Conservation (phyloP, 2,797 vertebrate species). For the Harpagifer antarcticus region DNA sequence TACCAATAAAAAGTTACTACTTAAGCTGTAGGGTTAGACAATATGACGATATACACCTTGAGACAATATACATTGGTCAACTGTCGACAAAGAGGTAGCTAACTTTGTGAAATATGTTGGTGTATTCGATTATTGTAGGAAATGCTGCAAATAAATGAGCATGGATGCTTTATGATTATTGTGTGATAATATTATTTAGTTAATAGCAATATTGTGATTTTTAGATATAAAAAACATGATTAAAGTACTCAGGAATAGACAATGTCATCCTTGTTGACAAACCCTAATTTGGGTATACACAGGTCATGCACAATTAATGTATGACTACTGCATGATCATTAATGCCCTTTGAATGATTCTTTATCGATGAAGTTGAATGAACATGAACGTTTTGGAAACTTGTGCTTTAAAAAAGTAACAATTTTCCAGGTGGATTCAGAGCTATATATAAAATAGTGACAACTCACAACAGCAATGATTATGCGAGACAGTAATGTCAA, state of each 20-base stretch:
- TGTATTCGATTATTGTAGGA: background rate
- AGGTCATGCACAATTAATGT: background rate
- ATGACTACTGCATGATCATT: background rate
- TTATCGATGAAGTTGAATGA: background rate
- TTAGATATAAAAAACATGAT: background rate
- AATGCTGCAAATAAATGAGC: background rate
- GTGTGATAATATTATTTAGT: no score
- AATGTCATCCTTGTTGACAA: background rate
- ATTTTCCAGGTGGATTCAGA: constrained; percentile 16
- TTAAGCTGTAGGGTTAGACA: background rate
- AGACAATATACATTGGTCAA: background rate
- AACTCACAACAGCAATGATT: constrained; percentile 10
- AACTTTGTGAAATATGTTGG: background rate
- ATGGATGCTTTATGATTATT: no score
- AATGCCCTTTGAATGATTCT: background rate
- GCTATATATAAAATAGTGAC: constrained; percentile 4
- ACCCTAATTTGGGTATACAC: background rate
- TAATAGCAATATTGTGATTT: background rate
- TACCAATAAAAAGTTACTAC: background rate
- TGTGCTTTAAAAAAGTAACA: constrained; percentile 4
- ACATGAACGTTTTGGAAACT: background rate
- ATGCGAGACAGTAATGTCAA: constrained; percentile 12
- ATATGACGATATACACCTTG: background rate
- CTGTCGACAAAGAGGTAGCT: background rate
- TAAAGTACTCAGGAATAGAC: background rate